These are phyloP conservation scores for Nesidiocoris tenuis DNA, from an alignment of 2,888 invertebrate species.

Conservation along the genomic window DNA sequence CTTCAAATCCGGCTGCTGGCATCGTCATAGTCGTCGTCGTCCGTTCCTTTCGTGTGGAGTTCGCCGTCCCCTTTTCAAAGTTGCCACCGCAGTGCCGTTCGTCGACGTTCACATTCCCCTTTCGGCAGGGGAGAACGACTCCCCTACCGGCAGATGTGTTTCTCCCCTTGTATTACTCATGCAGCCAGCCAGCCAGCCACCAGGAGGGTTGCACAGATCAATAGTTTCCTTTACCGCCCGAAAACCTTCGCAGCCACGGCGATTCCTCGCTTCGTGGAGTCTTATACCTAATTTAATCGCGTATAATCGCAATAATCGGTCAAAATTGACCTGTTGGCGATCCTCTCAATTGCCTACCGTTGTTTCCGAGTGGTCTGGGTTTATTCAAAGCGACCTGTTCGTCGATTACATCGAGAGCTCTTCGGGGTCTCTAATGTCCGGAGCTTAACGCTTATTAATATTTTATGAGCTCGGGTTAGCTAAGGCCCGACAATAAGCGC, in stretches of 20 bases:
- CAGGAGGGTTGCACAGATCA: slow-evolving; percentile 38
- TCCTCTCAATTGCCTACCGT: neutral
- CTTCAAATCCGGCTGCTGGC: neutral
- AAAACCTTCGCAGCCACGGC: neutral
- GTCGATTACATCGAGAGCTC: neutral
- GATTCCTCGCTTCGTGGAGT: slow-evolving; percentile 18
- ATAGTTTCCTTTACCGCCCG: slow-evolving; percentile 20
- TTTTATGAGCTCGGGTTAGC: neutral
- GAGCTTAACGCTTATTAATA: neutral
- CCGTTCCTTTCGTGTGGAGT: neutral
- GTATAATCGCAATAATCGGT: slow-evolving; percentile 17
- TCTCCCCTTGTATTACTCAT: slow-evolving; percentile 37
- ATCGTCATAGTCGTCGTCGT: neutral
- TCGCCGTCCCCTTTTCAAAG: neutral
- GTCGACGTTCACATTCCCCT: neutral
- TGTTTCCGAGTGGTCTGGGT: neutral
- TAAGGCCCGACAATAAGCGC: neutral
- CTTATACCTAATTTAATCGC: slow-evolving; percentile 28
- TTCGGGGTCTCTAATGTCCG: neutral
- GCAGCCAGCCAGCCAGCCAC: slow-evolving; percentile 19
- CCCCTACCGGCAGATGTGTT: slow-evolving; percentile 38
- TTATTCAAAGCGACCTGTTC: neutral
- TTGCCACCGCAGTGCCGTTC: neutral
- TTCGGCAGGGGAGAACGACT: neutral
- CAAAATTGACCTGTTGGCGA: slow-evolving; percentile 11